Percentiles rank a stretch among this genome's conserved stretches.
phyloP scores from a whole-genome alignment of 2,113 vertebrate genomes.

The Prunella himalayana region DNA sequence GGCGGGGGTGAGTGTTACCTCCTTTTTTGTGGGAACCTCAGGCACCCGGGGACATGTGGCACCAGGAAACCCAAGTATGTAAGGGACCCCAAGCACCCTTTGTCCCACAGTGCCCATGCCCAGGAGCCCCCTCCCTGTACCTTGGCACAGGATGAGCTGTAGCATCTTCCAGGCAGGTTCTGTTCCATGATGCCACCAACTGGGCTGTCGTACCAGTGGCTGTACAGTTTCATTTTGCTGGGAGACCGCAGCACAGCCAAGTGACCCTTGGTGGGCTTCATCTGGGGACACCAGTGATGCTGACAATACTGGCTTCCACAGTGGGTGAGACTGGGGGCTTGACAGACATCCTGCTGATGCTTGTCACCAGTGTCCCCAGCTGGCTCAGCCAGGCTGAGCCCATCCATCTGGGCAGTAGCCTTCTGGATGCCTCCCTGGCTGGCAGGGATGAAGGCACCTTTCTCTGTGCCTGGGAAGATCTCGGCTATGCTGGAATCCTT shows the following conservation, averaged over 20 bases:
- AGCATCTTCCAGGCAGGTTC: not conserved
- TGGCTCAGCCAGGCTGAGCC: slow-evolving; percentile 48
- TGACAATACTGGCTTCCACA: not conserved
- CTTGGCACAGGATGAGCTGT: not conserved
- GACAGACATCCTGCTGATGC: not conserved
- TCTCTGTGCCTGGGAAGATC: not conserved
- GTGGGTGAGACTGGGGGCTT: not conserved
- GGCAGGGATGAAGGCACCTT: not conserved
- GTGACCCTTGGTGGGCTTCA: not conserved
- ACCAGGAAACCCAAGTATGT: not conserved
- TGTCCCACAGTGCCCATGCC: not conserved
- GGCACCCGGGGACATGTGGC: not conserved
- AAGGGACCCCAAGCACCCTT: not conserved
- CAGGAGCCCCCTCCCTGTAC: not conserved
- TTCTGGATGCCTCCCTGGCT: not conserved
- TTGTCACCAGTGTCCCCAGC: not conserved
- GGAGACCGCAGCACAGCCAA: slow-evolving; percentile 9
- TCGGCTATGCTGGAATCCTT: fast-evolving
- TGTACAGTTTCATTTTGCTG: fast-evolving
- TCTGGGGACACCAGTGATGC: not conserved
- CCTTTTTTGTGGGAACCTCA: not conserved
- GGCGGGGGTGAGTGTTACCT: not conserved
- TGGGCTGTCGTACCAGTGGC: not conserved
- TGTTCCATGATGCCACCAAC: not conserved
- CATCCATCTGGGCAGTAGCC: slow-evolving; percentile 46